These are phyloP conservation scores for Malurus cyaneus DNA, from an alignment of 2,113 vertebrate species.

Conservation along the genomic window DNA sequence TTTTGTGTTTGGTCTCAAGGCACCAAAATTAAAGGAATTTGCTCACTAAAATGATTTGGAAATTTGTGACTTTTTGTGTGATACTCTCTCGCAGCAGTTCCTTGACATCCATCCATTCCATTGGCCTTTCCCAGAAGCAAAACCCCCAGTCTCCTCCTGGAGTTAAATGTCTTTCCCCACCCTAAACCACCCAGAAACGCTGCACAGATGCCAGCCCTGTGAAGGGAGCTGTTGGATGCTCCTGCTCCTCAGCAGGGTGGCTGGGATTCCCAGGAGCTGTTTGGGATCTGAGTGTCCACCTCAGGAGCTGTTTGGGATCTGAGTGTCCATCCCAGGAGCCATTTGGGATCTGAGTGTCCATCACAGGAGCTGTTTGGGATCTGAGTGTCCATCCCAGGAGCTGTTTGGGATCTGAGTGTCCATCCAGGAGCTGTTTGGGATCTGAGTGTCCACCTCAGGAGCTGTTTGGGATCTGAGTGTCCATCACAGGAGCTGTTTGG, in stretches of 20 bases:
- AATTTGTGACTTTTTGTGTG: neutral
- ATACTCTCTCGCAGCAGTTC: fast-evolving
- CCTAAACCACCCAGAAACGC: neutral
- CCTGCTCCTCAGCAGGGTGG: neutral
- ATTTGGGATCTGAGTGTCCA: fast-evolving
- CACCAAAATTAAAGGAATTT: neutral
- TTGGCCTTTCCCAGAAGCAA: neutral
- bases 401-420: neutral
- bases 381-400: neutral
- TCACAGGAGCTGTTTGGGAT: neutral
- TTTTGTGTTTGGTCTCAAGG: neutral
- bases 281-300: neutral
- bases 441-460: no score
- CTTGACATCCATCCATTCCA: neutral
- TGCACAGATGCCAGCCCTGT: neutral
- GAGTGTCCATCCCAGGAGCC: neutral
- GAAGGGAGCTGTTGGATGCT: neutral
- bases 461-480: neutral
- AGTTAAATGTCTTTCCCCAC: neutral
- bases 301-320: neutral
- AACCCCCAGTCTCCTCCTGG: neutral
- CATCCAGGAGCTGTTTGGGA: neutral
- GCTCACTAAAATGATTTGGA: neutral
- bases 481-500: neutral
- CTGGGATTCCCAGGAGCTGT: neutral